Base-by-base conservation (phyloP, 2,888 invertebrate genomes). In the Diaperis boleti region DNA sequence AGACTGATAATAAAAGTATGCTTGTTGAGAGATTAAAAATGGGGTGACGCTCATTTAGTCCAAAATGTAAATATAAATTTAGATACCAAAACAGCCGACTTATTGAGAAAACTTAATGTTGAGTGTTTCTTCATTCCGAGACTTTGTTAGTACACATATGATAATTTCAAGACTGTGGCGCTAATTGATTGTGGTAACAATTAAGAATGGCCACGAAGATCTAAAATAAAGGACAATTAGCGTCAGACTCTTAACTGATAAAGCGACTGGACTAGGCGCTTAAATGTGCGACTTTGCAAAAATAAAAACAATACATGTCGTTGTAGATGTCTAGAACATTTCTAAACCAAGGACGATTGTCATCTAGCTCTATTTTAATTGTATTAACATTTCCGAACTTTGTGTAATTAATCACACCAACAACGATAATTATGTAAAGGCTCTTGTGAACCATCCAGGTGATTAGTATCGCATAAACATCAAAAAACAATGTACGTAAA, bases 221-320 rank as follows among this genome's bases (percentile, higher is more conserved):
- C 22, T 18, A 29, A 55, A 55, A 55, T 55, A 55, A 55, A 42
- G 52, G 52, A 52, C 52, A 52, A 52, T 52, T 52, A 52, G 39
- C 52, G 22, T 14, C 10, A 18, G 37, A 14, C 35, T 52, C 11
- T 14, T 52, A 52, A 50, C 17, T 54, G 42, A 54, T 42, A 54
- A 52, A 42, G 29, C 54, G 29, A n/a, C n/a, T n/a, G 39, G 11
- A 44, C 42, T n/a, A 33, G 33, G 45, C 47, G 35, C 45, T 35
- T 37, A 37, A 47, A 57, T 57, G 37, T 57, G 57, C 57, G 47
- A 45, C 37, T 45, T 45, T 10, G 42, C 31, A 42, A 54, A 54
- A 54, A 31, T 22, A 3, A 10, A 44, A 57, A 57, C 57, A 57
- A 57, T 57, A 18, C 20, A n/a, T n/a, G 14, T 29, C 37, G 8